Base-by-base conservation (phyloP, 2,113 vertebrate species). In the Zapornia atra region DNA sequence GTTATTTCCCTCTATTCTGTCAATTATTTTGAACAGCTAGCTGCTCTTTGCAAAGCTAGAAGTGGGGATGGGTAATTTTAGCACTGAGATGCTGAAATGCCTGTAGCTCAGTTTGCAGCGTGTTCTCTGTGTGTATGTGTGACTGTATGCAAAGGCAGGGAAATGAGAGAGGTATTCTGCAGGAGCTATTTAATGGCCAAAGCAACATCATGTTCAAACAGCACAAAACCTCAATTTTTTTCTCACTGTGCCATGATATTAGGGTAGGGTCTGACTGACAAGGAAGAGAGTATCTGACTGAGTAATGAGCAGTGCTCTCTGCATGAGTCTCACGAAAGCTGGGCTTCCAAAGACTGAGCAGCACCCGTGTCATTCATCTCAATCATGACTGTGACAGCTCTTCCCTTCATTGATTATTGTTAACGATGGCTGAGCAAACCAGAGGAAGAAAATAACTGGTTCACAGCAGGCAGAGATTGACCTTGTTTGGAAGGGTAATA, bases 361-460 rank as follows among this genome's bases (percentile, higher is more conserved):
- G 46, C 68, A 78, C 10, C 31, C 24, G 3, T 71, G 65, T 86
- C 79, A 86, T 80, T 88, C 75, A n/a, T 70, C 91, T 96, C 83
- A 92, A 60, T 94, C 93, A 82, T 44, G 50, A 22, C 38, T 33
- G 54, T 92, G 92, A 90, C 81, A 91, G 86, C 53, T 83, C 61
- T 92, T 95, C 44, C 60, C 34, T 91, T 91, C 77, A 72, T 54
- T 95, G 92, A 85, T 88, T 94, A 82, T 29, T 50, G 33, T 64
- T 95, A 94, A 75, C 12, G 12, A 86, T 36, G 34, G 36, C 38
- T 90, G 57, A 90, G 36, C n/a, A 88, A 94, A 65, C 17, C 5
- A 2, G 16, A 91, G 48, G 65, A 93, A 71, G 44, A 73, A 28
- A 76, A 33, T 68, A 81, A 81, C 51, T 71, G 53, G 25, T 71